phyloP scores from a whole-genome alignment of 2,797 vertebrate species.

The Acropternis orthonyx region DNA sequence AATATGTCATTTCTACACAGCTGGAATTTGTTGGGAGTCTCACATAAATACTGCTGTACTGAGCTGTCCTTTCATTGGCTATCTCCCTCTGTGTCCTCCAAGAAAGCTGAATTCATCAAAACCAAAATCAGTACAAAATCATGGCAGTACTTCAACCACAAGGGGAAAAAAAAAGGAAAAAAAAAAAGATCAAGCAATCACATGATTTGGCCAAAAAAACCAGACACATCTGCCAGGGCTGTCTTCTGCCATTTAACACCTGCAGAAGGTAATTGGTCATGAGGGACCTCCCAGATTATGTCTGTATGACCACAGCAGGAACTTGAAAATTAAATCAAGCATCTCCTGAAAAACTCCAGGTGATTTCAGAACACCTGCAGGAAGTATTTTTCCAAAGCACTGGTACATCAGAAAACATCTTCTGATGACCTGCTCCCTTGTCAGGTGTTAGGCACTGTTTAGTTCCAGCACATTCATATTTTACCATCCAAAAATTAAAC shows the following conservation, averaged over 20 bases:
- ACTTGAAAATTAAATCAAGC: constrained; percentile 50
- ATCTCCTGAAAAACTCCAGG: neutral
- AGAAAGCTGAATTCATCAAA: neutral
- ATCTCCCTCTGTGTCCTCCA: neutral
- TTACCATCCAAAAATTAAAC: neutral
- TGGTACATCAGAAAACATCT: neutral
- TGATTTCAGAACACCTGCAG: constrained; percentile 43
- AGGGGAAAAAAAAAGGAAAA: neutral
- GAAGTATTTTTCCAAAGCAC: constrained; percentile 34
- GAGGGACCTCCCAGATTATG: neutral
- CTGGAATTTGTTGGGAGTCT: neutral
- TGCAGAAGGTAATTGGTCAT: constrained; percentile 9
- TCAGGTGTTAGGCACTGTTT: neutral
- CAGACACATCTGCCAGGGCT: neutral
- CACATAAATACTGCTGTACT: neutral
- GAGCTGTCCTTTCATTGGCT: neutral
- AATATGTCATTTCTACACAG: neutral
- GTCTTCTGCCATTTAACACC: neutral
- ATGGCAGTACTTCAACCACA: neutral
- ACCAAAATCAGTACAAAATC: neutral
- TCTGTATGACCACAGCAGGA: constrained; percentile 23
- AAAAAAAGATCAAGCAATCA: neutral
- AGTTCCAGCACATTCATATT: neutral
- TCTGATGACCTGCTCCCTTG: neutral
- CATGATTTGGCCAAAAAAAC: neutral